These are phyloP conservation scores for Anisognathus igniventris DNA, from an alignment of 2,797 vertebrate species.

Conservation along the genomic window DNA sequence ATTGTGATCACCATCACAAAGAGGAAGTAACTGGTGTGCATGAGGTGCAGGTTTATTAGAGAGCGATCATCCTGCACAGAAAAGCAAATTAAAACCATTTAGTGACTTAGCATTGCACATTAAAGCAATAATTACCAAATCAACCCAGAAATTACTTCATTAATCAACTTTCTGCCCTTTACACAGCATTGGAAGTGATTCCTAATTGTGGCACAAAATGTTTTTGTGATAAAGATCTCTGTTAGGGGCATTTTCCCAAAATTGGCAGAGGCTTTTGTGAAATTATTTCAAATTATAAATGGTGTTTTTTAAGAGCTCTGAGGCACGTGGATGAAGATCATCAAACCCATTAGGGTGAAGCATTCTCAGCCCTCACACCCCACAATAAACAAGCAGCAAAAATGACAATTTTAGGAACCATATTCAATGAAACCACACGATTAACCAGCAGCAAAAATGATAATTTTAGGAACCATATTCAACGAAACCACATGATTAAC, in stretches of 20 bases:
- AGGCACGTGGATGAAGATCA: neutral
- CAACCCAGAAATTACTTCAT: neutral
- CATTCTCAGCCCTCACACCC: neutral
- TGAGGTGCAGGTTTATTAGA: conserved; percentile 97
- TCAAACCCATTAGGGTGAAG: neutral
- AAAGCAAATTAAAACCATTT: neutral
- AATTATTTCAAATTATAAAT: neutral
- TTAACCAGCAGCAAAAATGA: neutral
- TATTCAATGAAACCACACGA: neutral
- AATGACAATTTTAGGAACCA: neutral
- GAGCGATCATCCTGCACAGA: conserved; percentile 91
- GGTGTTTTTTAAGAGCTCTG: neutral
- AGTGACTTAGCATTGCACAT: neutral
- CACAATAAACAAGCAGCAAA: neutral
- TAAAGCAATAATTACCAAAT: neutral
- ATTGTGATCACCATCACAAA: conserved; percentile 99
- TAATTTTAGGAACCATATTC: neutral
- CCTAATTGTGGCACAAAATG: neutral
- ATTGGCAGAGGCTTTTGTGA: neutral
- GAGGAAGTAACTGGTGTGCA: conserved; percentile 99
- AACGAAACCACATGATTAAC: neutral
- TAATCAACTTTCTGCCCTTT: neutral
- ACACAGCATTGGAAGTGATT: neutral
- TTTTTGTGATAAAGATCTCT: neutral
- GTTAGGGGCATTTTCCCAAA: neutral